Evolutionary conservation across 2,113 vertebrate species (phyloP), one percentile per base, ranked within the genome.

Genomic region (Albula glossodonta): DNA sequence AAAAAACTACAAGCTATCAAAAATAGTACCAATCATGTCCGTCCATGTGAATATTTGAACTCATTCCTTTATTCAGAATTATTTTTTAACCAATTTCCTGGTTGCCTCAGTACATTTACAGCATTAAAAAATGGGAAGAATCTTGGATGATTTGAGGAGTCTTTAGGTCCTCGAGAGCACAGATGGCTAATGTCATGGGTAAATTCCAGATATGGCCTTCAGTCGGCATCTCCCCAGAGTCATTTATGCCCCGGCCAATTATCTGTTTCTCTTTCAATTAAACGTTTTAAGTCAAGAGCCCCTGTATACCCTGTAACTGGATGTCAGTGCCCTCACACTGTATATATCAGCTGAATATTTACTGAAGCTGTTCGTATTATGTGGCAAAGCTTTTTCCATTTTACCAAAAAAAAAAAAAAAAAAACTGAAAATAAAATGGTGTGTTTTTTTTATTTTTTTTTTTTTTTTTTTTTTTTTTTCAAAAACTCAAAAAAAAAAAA

Each of bases 141-240:
- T 48, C 53, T 83, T 52, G 53, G 56, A 83, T 48, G 25, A n/a
- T 5, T 1, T 74, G 81, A 57, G 31, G 56, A 51, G 19, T 82
- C 11, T 82, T 82, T 53, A 81, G 80, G 80, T 82, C 80, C n/a
- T 83, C 1, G 25, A 83, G 31, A 83, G 81, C 81, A 51, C 56
- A 60, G 81, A 83, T 60, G 51, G 52, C 56, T 22, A 50, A 49
- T 52, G 81, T 63, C 41, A 83, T 83, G 17, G 63, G 81, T 60
- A 63, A 17, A 48, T 83, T 83, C 56, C 13, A 3, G 51, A 12
- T 12, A 41, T 49, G 25, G 51, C 7, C 83, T 81, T 80, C 78
- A 80, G 7, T 3, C 48, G 19, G 50, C 52, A 79, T 79, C 53
- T 49, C 49, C 77, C 52, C 15, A 77, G 9, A 31, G 2, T n/a